phyloP scores from a whole-genome alignment of 2,797 vertebrate species.

The Thamnophis elegans region DNA sequence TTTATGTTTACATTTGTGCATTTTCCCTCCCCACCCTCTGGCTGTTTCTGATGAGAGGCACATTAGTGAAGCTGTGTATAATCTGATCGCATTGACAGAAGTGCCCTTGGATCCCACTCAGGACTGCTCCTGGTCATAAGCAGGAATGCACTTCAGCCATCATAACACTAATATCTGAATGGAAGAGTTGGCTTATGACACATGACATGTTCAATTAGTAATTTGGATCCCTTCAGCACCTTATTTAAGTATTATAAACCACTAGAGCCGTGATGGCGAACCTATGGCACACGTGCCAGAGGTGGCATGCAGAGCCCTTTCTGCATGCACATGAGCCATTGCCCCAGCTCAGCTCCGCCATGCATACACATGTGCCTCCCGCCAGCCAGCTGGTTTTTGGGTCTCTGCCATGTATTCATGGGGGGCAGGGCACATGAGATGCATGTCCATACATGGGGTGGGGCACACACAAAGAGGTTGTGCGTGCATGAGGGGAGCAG shows the following conservation, averaged over 20 bases:
- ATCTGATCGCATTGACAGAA: slow-evolving; percentile 61
- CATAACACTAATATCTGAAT: slow-evolving; percentile 29
- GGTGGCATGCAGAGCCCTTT: too few relatives aligned
- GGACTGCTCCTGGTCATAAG: not conserved
- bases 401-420: too few relatives aligned
- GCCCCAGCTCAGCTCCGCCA: too few relatives aligned
- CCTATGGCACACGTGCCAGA: too few relatives aligned
- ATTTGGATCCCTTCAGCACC: slow-evolving; percentile 53
- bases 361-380: too few relatives aligned
- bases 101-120: slow-evolving; percentile 41
- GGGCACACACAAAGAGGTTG: too few relatives aligned
- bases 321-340: too few relatives aligned
- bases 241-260: slow-evolving; percentile 50
- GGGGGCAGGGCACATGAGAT: too few relatives aligned
- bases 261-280: not conserved
- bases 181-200: slow-evolving; percentile 43
- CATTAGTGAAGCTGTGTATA: slow-evolving; percentile 59
- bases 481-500: too few relatives aligned
- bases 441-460: too few relatives aligned
- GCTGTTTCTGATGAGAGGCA: slow-evolving; percentile 63
- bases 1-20: slow-evolving; percentile 72
- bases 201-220: slow-evolving; percentile 48
- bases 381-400: too few relatives aligned
- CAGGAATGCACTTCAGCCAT: slow-evolving; percentile 21
- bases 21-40: slow-evolving; percentile 57